phyloP scores from a whole-genome alignment of 2,113 vertebrate species.

The Pelecanus crispus region DNA sequence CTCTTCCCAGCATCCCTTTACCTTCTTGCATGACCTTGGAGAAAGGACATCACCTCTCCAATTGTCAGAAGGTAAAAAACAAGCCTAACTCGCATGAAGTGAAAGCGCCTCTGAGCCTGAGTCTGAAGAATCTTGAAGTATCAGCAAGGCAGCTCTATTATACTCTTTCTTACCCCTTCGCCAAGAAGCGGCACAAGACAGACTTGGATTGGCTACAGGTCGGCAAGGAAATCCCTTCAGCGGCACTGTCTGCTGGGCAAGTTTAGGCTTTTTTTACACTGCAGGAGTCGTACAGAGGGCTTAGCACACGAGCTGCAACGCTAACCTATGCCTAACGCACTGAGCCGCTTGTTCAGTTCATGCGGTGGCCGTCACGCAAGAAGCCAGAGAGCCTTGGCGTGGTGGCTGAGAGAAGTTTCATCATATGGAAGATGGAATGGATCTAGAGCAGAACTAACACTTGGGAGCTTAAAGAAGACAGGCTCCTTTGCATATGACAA shows the following conservation, averaged over 20 bases:
- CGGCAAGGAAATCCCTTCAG: not conserved
- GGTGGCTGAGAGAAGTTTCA: not conserved
- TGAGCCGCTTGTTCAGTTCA: not conserved
- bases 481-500: not conserved
- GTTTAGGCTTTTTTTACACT: not conserved
- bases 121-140: not conserved
- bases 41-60: not conserved
- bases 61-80: not conserved
- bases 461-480: not conserved
- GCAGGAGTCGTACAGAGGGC: too few species aligned
- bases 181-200: not conserved
- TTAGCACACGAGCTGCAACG: not conserved
- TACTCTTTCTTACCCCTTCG: not conserved
- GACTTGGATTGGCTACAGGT: not conserved
- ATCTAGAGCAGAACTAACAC: not conserved
- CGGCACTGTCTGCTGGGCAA: not conserved
- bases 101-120: not conserved
- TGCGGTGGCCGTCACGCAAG: accelerated
- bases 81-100: not conserved
- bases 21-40: not conserved
- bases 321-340: not conserved
- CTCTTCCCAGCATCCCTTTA: not conserved
- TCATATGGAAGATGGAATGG: not conserved
- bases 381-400: not conserved
- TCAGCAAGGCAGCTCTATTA: not conserved